Evolutionary conservation across 1,140 invertebrate genomes (phyloP).

Genomic region (Myzus persicae): DNA sequence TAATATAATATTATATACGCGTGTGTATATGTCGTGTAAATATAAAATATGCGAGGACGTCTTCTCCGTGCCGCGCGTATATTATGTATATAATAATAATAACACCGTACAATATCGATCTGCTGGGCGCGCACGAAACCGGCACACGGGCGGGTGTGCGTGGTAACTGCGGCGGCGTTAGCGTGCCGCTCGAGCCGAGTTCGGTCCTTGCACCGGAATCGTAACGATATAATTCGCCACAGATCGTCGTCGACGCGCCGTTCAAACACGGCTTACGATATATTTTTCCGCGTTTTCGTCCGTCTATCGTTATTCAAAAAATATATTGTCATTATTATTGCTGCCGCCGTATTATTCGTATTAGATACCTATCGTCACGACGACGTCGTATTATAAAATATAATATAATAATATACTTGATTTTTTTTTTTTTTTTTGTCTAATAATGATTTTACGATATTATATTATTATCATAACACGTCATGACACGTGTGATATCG

Average conservation of each 20-base stretch:
- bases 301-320: neutral
- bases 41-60: conserved; percentile 8
- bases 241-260: neutral
- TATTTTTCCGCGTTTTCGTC: neutral
- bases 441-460: neutral
- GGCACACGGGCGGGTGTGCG: neutral
- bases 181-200: neutral
- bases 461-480: neutral
- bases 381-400: too few species aligned
- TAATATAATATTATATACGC: neutral
- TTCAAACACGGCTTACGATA: neutral
- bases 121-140: neutral
- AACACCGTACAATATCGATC: conserved; percentile 3
- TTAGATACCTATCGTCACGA: too few species aligned
- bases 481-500: neutral
- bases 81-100: conserved; percentile 9
- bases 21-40: conserved; percentile 1
- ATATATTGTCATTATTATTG: neutral
- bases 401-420: neutral
- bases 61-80: neutral
- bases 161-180: neutral
- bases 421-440: neutral
- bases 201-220: neutral
- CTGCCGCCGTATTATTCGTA: too few species aligned
- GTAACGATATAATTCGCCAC: neutral